Evolutionary conservation across 2,797 vertebrate genomes (phyloP).

Genomic region (Chloroceryle inda): DNA sequence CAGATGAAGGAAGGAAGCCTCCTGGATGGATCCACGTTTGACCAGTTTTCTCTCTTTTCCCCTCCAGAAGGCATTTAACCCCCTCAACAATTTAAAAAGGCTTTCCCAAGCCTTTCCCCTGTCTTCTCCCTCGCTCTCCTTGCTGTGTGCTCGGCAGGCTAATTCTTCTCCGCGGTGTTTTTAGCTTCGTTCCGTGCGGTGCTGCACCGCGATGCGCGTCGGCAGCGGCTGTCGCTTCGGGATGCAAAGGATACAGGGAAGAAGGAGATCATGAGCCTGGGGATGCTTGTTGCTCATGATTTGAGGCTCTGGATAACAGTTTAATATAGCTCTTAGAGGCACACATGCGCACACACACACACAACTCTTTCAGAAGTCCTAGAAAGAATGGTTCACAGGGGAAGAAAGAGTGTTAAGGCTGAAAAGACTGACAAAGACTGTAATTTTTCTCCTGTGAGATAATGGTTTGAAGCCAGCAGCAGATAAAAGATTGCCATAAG

Average conservation of each 20-base stretch:
- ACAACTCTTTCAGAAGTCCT: constrained; percentile 12
- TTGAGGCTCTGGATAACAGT: constrained; percentile 31
- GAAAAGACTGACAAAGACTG: constrained; percentile 66
- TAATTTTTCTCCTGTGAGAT: constrained; percentile 75
- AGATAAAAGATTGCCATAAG: constrained; percentile 67
- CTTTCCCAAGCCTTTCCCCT: neutral
- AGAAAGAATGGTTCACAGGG: constrained; percentile 50
- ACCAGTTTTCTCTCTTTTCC: neutral
- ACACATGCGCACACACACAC: neutral
- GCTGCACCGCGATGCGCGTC: neutral
- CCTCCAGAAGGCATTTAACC: neutral
- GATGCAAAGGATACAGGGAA: neutral
- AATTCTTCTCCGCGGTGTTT: neutral
- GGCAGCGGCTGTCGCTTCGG: neutral
- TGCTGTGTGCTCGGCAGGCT: constrained; percentile 35
- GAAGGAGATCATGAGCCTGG: constrained; percentile 1
- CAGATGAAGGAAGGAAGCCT: neutral
- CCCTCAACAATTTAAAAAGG: neutral
- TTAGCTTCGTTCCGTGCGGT: neutral
- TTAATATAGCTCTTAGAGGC: constrained; percentile 24
- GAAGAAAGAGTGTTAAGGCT: constrained; percentile 54
- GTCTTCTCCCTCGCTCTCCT: neutral
- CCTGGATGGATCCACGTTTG: neutral
- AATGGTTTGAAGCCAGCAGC: constrained; percentile 68
- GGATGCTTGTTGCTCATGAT: constrained; percentile 11